These are phyloP conservation scores for Prunella himalayana DNA, from an alignment of 2,113 vertebrate species.

Conservation along the genomic window DNA sequence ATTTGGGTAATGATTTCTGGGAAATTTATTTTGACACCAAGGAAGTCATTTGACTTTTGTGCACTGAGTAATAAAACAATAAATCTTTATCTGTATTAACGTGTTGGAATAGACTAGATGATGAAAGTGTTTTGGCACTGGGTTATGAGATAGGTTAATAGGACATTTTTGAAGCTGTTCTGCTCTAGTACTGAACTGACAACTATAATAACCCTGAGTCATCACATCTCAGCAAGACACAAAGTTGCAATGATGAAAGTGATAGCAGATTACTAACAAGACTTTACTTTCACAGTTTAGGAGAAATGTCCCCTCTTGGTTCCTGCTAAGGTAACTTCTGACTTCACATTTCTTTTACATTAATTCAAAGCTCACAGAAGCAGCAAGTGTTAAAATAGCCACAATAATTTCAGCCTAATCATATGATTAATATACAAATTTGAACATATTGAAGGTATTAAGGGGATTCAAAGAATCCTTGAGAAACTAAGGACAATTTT, in stretches of 20 bases:
- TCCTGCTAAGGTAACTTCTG: not conserved
- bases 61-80: not conserved
- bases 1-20: not conserved
- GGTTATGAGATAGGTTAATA: constrained; percentile 49
- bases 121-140: constrained; percentile 8
- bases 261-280: not conserved
- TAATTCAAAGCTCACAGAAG: not conserved
- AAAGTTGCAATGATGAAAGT: not conserved
- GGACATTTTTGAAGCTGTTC: constrained; percentile 43
- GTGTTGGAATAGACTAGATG: not conserved
- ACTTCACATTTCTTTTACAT: not conserved
- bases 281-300: not conserved
- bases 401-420: not conserved
- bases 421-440: not conserved
- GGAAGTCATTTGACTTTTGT: constrained; percentile 3
- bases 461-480: not conserved
- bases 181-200: constrained; percentile 23
- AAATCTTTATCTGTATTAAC: constrained; percentile 24
- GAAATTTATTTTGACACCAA: constrained; percentile 21
- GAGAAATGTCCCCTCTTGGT: not conserved
- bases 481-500: not conserved
- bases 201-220: constrained; percentile 3
- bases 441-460: not conserved
- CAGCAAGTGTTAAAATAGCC: not conserved
- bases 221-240: not conserved